phyloP scores from a whole-genome alignment of 1,140 invertebrate genomes.

The Drosophila bocqueti region DNA sequence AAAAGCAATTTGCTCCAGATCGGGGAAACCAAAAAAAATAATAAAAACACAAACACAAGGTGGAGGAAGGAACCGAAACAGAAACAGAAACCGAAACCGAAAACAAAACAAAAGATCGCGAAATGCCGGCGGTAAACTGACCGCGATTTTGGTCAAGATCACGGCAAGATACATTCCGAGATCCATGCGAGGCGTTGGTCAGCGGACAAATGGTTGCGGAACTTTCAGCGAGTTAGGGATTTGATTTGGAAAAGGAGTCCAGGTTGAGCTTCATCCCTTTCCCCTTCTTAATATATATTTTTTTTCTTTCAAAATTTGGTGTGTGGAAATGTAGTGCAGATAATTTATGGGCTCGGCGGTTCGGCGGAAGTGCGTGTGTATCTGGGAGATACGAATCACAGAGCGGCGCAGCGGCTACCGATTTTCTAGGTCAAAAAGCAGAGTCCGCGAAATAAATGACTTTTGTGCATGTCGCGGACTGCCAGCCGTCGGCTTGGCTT shows the following conservation, averaged over 20 bases:
- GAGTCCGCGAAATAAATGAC: slow-evolving; percentile 72
- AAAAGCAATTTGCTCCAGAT: slow-evolving; percentile 80
- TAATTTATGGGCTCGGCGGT: slow-evolving; percentile 68
- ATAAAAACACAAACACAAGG: slow-evolving; percentile 40
- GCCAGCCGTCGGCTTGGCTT: slow-evolving; percentile 66
- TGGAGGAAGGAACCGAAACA: slow-evolving; percentile 3
- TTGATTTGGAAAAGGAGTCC: slow-evolving; percentile 37
- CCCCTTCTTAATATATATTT: neutral
- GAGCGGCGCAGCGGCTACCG: slow-evolving; percentile 39
- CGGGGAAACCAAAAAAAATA: slow-evolving; percentile 39
- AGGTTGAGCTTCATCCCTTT: neutral
- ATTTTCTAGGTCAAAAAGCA: slow-evolving; percentile 71
- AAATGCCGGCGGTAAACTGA: slow-evolving; percentile 78
- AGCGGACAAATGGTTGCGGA: slow-evolving; percentile 67
- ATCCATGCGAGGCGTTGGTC: slow-evolving; percentile 63
- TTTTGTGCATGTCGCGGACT: slow-evolving; percentile 74
- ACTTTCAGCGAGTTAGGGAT: slow-evolving; percentile 66
- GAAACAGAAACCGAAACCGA: neutral
- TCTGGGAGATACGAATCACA: slow-evolving; percentile 67
- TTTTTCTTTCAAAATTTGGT: neutral
- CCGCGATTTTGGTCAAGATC: slow-evolving; percentile 36
- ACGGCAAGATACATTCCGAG: slow-evolving; percentile 20
- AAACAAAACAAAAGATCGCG: slow-evolving; percentile 30
- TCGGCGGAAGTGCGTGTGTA: slow-evolving; percentile 77
- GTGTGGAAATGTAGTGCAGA: slow-evolving; percentile 56